Evolutionary conservation across 2,888 invertebrate genomes (phyloP).

Genomic region (Colostygia pectinataria): DNA sequence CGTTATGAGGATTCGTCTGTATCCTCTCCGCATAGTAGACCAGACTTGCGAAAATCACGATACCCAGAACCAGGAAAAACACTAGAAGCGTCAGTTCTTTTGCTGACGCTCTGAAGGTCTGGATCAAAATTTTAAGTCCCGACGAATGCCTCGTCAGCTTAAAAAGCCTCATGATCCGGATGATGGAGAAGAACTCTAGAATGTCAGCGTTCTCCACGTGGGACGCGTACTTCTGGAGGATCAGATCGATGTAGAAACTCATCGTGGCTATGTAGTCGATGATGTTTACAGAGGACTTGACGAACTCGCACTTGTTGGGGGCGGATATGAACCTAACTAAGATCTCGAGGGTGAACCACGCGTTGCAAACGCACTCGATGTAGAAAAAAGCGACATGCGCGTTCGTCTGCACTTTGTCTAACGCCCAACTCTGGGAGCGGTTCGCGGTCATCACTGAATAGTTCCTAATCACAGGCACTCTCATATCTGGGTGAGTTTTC

Average conservation of each 20-base stretch:
- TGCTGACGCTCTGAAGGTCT: conserved; percentile 98
- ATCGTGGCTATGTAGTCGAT: conserved; percentile 99
- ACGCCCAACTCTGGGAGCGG: conserved; percentile 89
- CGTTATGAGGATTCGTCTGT: conserved; percentile 96
- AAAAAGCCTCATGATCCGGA: conserved; percentile 98
- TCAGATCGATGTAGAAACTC: conserved; percentile 98
- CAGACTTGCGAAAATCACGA: conserved; percentile 98
- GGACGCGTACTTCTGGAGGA: conserved; percentile 94
- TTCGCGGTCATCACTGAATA: conserved; percentile 89
- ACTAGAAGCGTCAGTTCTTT: conserved; percentile 98
- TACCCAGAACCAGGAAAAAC: conserved; percentile 98
- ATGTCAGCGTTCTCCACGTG: conserved; percentile 97
- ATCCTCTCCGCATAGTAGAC: conserved; percentile 99
- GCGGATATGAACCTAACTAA: conserved; percentile 95
- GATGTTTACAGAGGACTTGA: conserved; percentile 98
- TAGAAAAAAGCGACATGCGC: conserved; percentile 99
- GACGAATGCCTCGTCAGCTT: conserved; percentile 98
- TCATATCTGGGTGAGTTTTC: conserved; percentile 99
- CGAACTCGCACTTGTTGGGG: conserved; percentile 96
- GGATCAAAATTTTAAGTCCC: conserved; percentile 98
- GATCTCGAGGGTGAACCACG: conserved; percentile 99
- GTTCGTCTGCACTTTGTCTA: conserved; percentile 96
- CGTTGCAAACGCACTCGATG: conserved; percentile 98
- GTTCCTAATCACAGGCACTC: conserved; percentile 94
- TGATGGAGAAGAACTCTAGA: conserved; percentile 98